Evolutionary conservation across 2,797 vertebrate species (phyloP).

Genomic region (Cheirogaleus major): DNA sequence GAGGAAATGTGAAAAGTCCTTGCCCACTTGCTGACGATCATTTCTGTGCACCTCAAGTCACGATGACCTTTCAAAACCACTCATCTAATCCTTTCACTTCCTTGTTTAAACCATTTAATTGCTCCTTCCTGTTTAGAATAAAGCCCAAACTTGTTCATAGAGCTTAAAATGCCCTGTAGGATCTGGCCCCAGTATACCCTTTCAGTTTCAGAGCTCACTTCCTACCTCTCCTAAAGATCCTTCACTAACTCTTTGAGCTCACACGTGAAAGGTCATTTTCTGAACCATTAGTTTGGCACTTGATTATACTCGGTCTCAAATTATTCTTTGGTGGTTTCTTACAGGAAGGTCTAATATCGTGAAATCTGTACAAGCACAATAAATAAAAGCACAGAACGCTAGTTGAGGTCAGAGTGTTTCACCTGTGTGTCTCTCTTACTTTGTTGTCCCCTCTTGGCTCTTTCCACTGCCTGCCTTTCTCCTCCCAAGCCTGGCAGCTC

Average conservation of each 20-base stretch:
- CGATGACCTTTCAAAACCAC: not conserved
- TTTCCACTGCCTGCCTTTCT: not conserved
- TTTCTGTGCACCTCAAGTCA: not conserved
- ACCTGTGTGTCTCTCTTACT: not conserved
- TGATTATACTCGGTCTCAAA: not conserved
- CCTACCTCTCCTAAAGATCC: not conserved
- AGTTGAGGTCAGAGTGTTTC: not conserved
- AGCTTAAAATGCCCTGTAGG: not conserved
- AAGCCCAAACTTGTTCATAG: not conserved
- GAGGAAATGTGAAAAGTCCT: not conserved
- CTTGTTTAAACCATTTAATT: conserved; percentile 40
- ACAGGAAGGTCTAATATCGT: not conserved
- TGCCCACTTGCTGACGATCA: not conserved
- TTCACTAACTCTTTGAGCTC: not conserved
- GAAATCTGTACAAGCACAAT: not conserved
- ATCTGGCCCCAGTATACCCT: not conserved
- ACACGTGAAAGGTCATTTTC: not conserved
- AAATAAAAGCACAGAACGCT: not conserved
- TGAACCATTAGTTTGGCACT: not conserved
- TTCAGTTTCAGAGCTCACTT: not conserved
- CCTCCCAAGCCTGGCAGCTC: not conserved
- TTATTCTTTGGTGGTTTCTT: conserved; percentile 21
- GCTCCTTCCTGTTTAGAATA: conserved; percentile 19
- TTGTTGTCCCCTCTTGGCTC: not conserved
- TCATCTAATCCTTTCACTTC: not conserved